Percentiles rank a stretch among this genome's conserved stretches.
Conservation (phyloP, 2,888 invertebrate genomes). For the Scrobipalpa atriplicella region DNA sequence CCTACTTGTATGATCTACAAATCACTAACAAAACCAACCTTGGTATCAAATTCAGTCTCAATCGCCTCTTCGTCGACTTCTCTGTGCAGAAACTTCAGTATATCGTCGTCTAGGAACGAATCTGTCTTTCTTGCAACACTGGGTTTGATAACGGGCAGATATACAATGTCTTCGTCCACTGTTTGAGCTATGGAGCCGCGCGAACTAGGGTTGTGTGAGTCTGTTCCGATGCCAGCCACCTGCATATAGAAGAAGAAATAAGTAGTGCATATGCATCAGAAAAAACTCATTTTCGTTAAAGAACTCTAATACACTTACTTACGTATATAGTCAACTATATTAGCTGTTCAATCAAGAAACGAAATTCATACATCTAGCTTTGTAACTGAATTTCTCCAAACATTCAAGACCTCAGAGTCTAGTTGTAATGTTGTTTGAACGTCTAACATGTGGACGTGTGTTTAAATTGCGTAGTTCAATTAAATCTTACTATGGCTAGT, state of each 20-base stretch:
- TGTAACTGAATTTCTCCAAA: no score
- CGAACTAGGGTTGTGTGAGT: constrained; percentile 86
- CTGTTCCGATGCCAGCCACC: constrained; percentile 84
- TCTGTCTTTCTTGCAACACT: constrained; percentile 54
- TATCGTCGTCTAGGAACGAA: constrained; percentile 83
- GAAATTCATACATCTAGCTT: no score
- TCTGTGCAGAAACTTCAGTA: constrained; percentile 85
- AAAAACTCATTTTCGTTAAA: no score
- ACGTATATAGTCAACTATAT: no score
- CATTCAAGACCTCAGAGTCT: no score
- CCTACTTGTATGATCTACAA: not conserved
- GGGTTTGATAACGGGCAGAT: constrained; percentile 55
- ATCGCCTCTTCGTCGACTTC: constrained; percentile 86
- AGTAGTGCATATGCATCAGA: no score
- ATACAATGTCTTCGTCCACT: constrained; percentile 60
- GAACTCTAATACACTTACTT: no score
- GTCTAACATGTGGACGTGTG: no score
- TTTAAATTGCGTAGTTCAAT: no score
- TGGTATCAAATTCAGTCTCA: constrained; percentile 86
- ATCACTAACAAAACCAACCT: constrained; percentile 63
- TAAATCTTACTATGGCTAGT: no score
- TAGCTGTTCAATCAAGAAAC: no score
- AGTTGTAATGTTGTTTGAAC: no score
- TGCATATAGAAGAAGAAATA: constrained; percentile 38
- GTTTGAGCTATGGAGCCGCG: constrained; percentile 83